A percentile compares a stretch with the other conserved stretches of the same genome.
phyloP scores from a whole-genome alignment of 2,888 invertebrate species.

The Neelides folsomi region DNA sequence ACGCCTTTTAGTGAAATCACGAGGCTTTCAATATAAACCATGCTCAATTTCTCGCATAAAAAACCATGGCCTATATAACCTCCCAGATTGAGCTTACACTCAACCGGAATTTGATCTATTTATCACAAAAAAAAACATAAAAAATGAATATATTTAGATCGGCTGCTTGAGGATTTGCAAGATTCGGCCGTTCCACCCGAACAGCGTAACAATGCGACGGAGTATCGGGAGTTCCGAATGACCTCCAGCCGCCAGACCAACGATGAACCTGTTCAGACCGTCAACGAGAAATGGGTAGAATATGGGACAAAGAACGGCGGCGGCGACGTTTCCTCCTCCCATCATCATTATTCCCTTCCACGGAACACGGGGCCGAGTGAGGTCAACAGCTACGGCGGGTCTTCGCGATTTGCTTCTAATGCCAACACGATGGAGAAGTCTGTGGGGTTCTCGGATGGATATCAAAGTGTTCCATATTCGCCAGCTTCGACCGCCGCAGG shows the following conservation, averaged over 20 bases:
- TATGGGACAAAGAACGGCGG: conserved; percentile 19
- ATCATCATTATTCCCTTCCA: too few species aligned
- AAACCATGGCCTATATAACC: conserved; percentile 1
- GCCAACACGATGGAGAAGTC: conserved; percentile 13
- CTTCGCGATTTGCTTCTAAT: too few species aligned
- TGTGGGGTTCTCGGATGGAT: conserved; percentile 27
- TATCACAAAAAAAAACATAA: not conserved
- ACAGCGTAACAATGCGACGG: conserved; percentile 15
- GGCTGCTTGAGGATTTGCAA: conserved; percentile 30
- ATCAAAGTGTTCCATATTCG: too few species aligned
- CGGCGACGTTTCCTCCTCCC: too few species aligned
- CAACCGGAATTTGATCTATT: not conserved
- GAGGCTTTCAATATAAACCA: too few species aligned
- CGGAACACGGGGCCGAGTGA: too few species aligned
- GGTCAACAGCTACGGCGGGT: too few species aligned
- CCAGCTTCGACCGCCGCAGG: not conserved
- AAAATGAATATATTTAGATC: conserved; percentile 14
- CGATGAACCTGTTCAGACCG: conserved; percentile 23
- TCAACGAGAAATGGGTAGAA: conserved; percentile 31
- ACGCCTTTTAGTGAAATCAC: too few species aligned
- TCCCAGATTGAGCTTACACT: not conserved
- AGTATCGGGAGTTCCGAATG: conserved; percentile 29
- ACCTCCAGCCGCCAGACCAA: conserved; percentile 18
- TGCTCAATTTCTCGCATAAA: not conserved
- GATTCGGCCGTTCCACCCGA: conserved; percentile 28